Conservation (phyloP, 2,888 invertebrate genomes). For the Hecatera dysodea region DNA sequence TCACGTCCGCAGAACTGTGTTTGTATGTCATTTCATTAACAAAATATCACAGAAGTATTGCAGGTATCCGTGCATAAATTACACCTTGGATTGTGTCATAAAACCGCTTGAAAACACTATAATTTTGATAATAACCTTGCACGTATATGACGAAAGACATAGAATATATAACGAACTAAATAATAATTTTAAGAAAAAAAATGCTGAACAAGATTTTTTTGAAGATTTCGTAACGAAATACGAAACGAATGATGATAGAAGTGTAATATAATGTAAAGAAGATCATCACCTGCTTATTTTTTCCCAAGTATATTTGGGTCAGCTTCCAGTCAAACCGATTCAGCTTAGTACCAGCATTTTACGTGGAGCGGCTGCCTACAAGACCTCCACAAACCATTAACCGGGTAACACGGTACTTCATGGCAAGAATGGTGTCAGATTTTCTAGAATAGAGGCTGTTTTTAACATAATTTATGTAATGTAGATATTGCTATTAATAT, state of each 20-base stretch:
- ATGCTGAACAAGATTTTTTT: neutral
- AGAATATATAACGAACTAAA: conserved; percentile 8
- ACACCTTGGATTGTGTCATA: conserved; percentile 73
- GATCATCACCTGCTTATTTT: no score
- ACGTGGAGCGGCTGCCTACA: no score
- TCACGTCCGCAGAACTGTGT: conserved; percentile 57
- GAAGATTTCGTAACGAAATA: neutral
- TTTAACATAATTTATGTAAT: no score
- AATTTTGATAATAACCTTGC: conserved; percentile 40
- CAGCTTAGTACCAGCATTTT: no score
- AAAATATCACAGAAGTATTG: conserved; percentile 62
- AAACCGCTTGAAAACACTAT: conserved; percentile 60
- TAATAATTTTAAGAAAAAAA: neutral
- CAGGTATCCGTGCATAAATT: conserved; percentile 73
- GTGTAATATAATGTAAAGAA: neutral
- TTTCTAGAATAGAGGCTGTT: no score
- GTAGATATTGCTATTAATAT: neutral
- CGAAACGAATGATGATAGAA: neutral
- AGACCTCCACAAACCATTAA: no score
- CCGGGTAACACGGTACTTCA: no score
- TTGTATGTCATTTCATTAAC: conserved; percentile 61
- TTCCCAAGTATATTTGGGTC: no score
- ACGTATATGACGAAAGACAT: conserved; percentile 30
- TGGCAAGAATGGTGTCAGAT: no score
- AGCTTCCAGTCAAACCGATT: no score